Conservation (phyloP, 2,797 vertebrate genomes). For the Ceryle rudis region DNA sequence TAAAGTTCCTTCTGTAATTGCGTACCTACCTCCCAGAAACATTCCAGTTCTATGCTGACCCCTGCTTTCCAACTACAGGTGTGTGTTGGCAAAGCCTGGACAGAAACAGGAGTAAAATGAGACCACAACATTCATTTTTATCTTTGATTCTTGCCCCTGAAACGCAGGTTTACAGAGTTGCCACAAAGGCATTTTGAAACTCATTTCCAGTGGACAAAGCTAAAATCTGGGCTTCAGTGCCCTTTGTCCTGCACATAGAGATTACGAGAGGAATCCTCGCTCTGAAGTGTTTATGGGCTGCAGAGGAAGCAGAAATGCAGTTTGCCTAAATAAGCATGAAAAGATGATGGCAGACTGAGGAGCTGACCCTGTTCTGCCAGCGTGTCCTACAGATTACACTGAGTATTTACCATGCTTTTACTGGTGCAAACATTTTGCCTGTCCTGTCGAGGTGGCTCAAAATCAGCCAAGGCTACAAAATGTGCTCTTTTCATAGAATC, state of each 20-base stretch:
- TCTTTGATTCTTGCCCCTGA: background rate
- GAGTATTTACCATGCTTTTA: background rate
- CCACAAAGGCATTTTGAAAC: background rate
- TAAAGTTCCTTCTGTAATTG: background rate
- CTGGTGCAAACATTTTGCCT: background rate
- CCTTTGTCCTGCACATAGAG: background rate
- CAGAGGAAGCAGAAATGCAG: background rate
- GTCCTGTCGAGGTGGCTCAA: background rate
- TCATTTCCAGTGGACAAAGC: background rate
- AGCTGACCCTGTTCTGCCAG: background rate
- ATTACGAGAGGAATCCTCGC: background rate
- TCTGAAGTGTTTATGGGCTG: background rate
- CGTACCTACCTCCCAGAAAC: background rate
- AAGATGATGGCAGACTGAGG: background rate
- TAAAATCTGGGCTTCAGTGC: background rate
- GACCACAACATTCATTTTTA: background rate
- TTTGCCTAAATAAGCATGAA: background rate
- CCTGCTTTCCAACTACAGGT: background rate
- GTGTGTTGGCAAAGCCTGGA: background rate
- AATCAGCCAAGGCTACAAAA: background rate
- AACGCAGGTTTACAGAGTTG: background rate
- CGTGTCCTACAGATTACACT: background rate
- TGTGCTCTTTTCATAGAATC: too few relatives aligned
- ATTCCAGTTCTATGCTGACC: background rate
- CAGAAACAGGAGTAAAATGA: background rate